Conservation (phyloP, 2,113 vertebrate genomes). For the Clinocottus analis region DNA sequence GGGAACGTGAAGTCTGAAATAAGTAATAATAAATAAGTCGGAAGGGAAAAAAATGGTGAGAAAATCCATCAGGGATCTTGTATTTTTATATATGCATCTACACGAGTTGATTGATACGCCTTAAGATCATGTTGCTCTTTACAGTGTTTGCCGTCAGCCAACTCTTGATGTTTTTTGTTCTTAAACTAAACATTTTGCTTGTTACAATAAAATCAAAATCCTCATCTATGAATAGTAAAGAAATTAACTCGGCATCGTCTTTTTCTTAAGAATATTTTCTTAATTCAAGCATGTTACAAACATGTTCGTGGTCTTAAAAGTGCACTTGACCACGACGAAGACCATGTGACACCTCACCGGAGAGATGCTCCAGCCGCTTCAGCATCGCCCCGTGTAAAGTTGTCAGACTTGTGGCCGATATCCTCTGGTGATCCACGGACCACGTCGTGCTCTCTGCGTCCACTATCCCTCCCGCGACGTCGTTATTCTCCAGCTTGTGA, state of each 20-base stretch:
- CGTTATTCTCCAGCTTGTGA: conserved; percentile 55
- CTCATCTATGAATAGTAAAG: too few relatives aligned
- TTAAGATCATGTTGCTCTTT: conserved; percentile 75
- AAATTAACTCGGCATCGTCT: too few relatives aligned
- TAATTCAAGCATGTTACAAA: too few relatives aligned
- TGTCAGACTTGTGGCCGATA: neutral
- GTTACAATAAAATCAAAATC: neutral
- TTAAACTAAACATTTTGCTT: neutral
- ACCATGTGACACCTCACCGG: conserved; percentile 48
- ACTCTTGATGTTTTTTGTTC: conserved; percentile 69
- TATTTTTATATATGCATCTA: conserved; percentile 81
- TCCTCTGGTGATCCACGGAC: conserved; percentile 35
- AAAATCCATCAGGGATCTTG: conserved; percentile 22
- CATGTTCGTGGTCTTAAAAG: neutral
- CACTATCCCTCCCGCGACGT: conserved; percentile 40
- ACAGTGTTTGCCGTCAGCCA: conserved; percentile 80
- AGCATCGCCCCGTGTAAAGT: neutral
- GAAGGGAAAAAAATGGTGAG: neutral
- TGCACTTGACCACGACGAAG: neutral
- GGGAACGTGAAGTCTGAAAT: conserved; percentile 71
- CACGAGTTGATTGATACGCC: conserved; percentile 67
- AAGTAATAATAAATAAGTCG: too few relatives aligned
- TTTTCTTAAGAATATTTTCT: too few relatives aligned
- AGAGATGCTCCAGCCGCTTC: conserved; percentile 68
- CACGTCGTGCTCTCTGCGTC: conserved; percentile 52